Conservation (phyloP, 1,140 invertebrate genomes). For the Leptonema lineaticorne region DNA sequence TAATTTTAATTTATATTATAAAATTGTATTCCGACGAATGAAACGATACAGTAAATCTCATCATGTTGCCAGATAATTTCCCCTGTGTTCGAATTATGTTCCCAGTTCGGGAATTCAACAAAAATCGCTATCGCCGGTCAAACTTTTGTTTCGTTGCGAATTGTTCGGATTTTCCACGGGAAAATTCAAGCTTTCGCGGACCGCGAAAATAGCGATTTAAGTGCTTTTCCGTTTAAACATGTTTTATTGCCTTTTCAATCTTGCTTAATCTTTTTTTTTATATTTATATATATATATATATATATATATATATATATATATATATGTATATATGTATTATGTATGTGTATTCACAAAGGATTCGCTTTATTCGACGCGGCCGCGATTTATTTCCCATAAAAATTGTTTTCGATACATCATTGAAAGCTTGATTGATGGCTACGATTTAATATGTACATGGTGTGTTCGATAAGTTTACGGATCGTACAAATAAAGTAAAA, state of each 20-base stretch:
- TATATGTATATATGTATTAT: neutral
- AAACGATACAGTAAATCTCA: slow-evolving; percentile 18
- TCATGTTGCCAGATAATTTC: slow-evolving; percentile 30
- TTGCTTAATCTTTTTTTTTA: neutral
- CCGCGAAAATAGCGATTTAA: neutral
- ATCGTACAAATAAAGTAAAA: neutral
- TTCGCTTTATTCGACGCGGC: neutral
- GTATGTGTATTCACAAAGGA: neutral
- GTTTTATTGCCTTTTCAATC: neutral
- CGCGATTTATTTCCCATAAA: neutral
- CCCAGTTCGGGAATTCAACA: slow-evolving; percentile 15
- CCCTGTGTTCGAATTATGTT: slow-evolving; percentile 30
- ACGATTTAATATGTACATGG: neutral
- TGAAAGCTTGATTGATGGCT: neutral
- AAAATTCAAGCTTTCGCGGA: slow-evolving; percentile 12
- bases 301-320: neutral
- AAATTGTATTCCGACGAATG: too few species aligned
- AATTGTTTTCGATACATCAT: too few species aligned
- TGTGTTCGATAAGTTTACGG: too few species aligned
- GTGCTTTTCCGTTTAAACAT: neutral
- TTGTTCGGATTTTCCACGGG: too few species aligned
- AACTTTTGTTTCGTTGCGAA: slow-evolving; percentile 12
- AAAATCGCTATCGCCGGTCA: slow-evolving; percentile 1
- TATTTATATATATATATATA: neutral
- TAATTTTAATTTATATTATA: too few species aligned